phyloP scores from a whole-genome alignment of 1,140 invertebrate species.

The Cheumatopsyche charites region DNA sequence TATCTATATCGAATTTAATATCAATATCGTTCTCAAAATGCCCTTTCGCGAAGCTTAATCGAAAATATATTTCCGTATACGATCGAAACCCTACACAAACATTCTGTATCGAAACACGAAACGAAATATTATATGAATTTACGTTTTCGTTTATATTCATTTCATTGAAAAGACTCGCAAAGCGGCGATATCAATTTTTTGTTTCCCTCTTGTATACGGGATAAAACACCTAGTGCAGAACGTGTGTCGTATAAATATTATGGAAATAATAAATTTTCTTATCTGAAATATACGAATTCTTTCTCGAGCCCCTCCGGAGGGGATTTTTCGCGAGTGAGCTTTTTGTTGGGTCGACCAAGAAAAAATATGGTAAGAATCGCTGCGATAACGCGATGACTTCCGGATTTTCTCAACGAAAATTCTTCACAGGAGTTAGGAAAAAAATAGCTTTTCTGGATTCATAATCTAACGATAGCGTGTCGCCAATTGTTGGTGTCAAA shows the following conservation, averaged over 20 bases:
- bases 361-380: slow-evolving; percentile 18
- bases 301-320: neutral
- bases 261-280: slow-evolving; percentile 31
- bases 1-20: neutral
- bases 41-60: neutral
- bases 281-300: slow-evolving; percentile 2
- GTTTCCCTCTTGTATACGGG: neutral
- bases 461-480: slow-evolving; percentile 12
- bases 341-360: neutral
- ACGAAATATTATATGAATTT: neutral
- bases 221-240: neutral
- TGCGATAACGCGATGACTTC: slow-evolving; percentile 29
- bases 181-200: slow-evolving; percentile 12
- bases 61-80: neutral
- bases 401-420: neutral
- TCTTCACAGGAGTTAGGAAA: neutral
- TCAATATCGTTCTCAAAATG: neutral
- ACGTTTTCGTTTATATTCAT: neutral
- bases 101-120: neutral
- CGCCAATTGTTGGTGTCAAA: neutral
- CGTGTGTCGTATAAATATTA: slow-evolving; percentile 26
- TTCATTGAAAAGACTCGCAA: neutral
- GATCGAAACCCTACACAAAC: slow-evolving; percentile 2
- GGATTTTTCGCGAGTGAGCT: slow-evolving; percentile 6
- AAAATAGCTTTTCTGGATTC: slow-evolving; percentile 19